These are phyloP conservation scores for Drosophila helvetica DNA, from an alignment of 2,888 invertebrate genomes.

Conservation along the genomic window DNA sequence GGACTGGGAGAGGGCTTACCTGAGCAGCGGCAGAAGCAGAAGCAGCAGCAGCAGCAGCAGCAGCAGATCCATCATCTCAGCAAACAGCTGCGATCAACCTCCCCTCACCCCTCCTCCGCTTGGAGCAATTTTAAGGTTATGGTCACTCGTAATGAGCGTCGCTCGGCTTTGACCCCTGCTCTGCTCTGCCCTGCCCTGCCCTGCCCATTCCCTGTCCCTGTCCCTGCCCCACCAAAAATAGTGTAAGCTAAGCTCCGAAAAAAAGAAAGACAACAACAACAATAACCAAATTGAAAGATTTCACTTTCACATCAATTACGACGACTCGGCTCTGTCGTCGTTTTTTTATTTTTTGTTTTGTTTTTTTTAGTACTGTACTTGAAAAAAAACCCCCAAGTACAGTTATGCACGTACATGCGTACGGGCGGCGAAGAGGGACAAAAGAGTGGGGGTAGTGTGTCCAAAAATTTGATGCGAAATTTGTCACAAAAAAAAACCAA, in stretches of 20 bases:
- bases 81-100: conserved; percentile 47
- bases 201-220: not conserved
- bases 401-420: conserved; percentile 3
- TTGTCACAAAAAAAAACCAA: too few relatives aligned
- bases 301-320: conserved; percentile 78
- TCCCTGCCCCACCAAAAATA: conserved; percentile 15
- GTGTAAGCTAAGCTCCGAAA: conserved; percentile 34
- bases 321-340: conserved; percentile 42
- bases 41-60: not conserved
- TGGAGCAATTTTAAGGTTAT: conserved; percentile 69
- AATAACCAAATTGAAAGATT: conserved; percentile 55
- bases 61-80: not conserved
- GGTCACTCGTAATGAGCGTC: conserved; percentile 60
- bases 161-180: conserved; percentile 25
- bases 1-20: not conserved
- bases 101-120: not conserved
- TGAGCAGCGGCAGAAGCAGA: not conserved
- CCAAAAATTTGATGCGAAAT: too few relatives aligned
- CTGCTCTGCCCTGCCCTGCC: too few relatives aligned
- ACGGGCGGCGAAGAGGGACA: not conserved
- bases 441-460: not conserved
- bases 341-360: conserved; percentile 36
- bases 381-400: conserved; percentile 48
- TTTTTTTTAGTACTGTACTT: conserved; percentile 66
- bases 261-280: conserved; percentile 25